Evolutionary conservation across 2,113 vertebrate species (phyloP).

Genomic region (Tricholaema leucomelas): DNA sequence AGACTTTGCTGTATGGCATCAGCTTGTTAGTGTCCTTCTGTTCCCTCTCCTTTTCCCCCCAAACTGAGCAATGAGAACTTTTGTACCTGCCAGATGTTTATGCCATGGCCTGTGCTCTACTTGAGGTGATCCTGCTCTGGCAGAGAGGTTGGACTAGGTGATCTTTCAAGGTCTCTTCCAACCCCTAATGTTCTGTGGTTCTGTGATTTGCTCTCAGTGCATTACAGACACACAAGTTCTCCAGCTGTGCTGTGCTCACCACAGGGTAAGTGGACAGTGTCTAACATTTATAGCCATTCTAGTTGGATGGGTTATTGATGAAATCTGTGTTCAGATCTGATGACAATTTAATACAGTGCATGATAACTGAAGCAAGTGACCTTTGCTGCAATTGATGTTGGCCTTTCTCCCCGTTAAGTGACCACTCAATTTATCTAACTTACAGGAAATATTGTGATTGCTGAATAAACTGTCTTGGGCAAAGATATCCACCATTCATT

Average conservation of each 20-base stretch:
- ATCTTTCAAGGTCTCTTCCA: no score
- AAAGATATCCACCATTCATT: constrained; percentile 72
- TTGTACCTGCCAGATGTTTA: neutral
- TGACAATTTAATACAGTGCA: constrained; percentile 76
- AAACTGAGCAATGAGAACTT: neutral
- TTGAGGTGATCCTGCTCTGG: no score
- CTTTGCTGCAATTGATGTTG: constrained; percentile 73
- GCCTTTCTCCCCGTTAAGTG: constrained; percentile 74
- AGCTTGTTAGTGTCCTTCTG: neutral
- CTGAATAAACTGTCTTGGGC: constrained; percentile 71
- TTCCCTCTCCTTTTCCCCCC: neutral
- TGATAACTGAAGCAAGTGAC: constrained; percentile 70
- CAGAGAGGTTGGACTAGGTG: no score
- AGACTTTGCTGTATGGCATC: neutral
- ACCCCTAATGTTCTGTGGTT: no score
- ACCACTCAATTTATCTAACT: constrained; percentile 79
- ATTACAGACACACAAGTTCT: neutral
- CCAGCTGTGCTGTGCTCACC: neutral
- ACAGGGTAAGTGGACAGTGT: neutral
- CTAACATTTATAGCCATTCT: constrained; percentile 43
- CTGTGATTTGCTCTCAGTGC: no score
- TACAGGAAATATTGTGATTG: constrained; percentile 74
- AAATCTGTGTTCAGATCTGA: constrained; percentile 65
- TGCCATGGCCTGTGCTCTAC: neutral
- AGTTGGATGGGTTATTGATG: constrained; percentile 72